Base-by-base conservation (phyloP, 1,140 invertebrate species). In the Catajapyx aquilonaris region DNA sequence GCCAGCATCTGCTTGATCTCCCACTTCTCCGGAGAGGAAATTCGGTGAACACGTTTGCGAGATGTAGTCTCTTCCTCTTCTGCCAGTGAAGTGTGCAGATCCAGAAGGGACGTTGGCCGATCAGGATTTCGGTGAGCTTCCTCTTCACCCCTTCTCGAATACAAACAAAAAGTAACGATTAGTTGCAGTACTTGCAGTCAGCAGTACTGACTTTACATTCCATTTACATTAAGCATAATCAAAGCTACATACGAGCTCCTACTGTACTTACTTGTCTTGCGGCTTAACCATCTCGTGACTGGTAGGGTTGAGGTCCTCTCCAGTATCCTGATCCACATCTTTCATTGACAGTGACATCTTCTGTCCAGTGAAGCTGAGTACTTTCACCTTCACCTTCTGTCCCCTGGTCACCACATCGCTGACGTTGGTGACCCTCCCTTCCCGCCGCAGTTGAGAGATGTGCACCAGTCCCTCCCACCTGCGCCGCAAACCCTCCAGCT, bases 271-370 rank as follows among this genome's bases (percentile, higher is more conserved):
- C 39, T 42, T 40, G 42, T 46, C 34, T 48, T 49, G 25, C 47
- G 46, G 10, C 48, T 35, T 16, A 13, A 41, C 34, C 22, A 43
- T 15, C 20, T 39, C 40, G 11, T 43, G 41, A 9, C 69, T 75
- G 13, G 69, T 53, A 37, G 90, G 90, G 62, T 97, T 96, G 3
- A 98, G 60, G 66, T 99, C 94, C 53, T 77, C 74, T 1, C 94
- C 95, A 2, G 76, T 81, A 19, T 79, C 72, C 60, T 98, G 94
- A 54, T 95, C 85, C 0, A 97, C 93, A 61, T 98, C 94, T 62
- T 95, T 98, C 78, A 99, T 94, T 15, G 87, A 93, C 4, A 99
- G 61, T 28, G 90, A 93, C 0, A 91, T 85, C 54, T 96, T 96
- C 52, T 90, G 81, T 2, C 87, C 87, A 35, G 78, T 79, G 10